A percentile compares a stretch with the other conserved stretches of the same genome.
phyloP scores from a whole-genome alignment of 2,113 vertebrate genomes.

The Albula glossodonta region DNA sequence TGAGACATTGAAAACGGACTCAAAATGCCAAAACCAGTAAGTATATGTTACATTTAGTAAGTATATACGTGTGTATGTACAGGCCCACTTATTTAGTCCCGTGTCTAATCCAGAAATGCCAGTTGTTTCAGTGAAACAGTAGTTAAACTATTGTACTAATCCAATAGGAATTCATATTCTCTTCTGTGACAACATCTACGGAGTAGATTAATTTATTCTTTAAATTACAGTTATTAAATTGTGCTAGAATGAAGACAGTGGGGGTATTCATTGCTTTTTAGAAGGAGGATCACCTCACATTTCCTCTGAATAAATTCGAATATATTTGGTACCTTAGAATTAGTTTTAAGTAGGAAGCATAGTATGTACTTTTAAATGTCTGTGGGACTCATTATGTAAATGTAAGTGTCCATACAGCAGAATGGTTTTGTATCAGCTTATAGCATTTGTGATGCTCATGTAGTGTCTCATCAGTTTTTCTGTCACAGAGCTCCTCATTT shows the following conservation, averaged over 20 bases:
- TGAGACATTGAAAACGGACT: conserved; percentile 45
- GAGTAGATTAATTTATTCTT: no score
- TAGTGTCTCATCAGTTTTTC: neutral
- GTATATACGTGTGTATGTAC: neutral
- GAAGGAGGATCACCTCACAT: no score
- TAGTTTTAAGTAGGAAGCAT: neutral
- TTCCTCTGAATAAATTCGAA: no score
- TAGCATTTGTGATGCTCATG: no score
- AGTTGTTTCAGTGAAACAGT: neutral
- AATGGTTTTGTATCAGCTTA: neutral
- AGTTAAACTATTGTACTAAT: neutral
- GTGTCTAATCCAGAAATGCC: neutral
- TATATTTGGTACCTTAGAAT: no score
- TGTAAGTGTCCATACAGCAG: neutral
- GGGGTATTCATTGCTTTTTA: no score
- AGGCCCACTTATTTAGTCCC: neutral
- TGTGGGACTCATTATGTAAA: neutral
- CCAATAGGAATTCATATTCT: neutral
- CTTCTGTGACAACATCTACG: no score
- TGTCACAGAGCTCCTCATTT: neutral
- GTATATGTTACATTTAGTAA: conserved; percentile 34
- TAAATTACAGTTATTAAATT: no score
- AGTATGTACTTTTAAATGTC: neutral
- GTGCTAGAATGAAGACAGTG: no score
- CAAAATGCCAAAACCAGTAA: conserved; percentile 86